phyloP scores from a whole-genome alignment of 1,140 invertebrate species.

The Manduca sexta region DNA sequence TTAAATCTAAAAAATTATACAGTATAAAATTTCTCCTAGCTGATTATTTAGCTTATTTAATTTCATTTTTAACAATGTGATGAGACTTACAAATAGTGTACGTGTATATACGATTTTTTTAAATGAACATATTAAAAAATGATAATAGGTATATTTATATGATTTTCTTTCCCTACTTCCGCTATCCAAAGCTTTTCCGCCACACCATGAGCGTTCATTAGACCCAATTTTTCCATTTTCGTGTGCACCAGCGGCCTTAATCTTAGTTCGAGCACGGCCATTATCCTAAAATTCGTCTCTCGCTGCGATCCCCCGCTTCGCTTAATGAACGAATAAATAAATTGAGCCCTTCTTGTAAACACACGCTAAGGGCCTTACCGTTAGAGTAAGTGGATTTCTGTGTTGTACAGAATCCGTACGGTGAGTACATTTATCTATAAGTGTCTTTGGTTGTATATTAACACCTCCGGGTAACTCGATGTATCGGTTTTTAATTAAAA shows the following conservation, averaged over 20 bases:
- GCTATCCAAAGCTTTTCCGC: no score
- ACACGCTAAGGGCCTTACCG: slow-evolving; percentile 49
- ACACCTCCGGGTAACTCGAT: background rate
- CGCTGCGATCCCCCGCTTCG: slow-evolving; percentile 52
- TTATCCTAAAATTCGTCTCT: slow-evolving; percentile 68
- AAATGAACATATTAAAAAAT: background rate
- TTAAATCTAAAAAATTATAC: no score
- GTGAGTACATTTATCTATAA: slow-evolving; percentile 35
- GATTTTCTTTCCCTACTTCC: no score
- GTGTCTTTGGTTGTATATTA: slow-evolving; percentile 13
- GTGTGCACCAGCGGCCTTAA: background rate
- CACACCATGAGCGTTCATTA: background rate
- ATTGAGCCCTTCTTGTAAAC: slow-evolving; percentile 69
- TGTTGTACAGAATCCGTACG: slow-evolving; percentile 58
- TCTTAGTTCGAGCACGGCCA: slow-evolving; percentile 34
- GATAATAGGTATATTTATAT: no score
- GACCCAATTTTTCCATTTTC: background rate
- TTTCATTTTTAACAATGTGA: background rate
- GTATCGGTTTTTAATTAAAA: background rate
- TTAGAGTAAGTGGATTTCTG: slow-evolving; percentile 70
- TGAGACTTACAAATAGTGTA: no score
- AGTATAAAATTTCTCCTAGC: no score
- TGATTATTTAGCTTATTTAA: no score
- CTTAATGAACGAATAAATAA: slow-evolving; percentile 72
- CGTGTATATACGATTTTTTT: background rate